Conservation (phyloP, 2,888 invertebrate genomes). For the Tetramorium bicarinatum region DNA sequence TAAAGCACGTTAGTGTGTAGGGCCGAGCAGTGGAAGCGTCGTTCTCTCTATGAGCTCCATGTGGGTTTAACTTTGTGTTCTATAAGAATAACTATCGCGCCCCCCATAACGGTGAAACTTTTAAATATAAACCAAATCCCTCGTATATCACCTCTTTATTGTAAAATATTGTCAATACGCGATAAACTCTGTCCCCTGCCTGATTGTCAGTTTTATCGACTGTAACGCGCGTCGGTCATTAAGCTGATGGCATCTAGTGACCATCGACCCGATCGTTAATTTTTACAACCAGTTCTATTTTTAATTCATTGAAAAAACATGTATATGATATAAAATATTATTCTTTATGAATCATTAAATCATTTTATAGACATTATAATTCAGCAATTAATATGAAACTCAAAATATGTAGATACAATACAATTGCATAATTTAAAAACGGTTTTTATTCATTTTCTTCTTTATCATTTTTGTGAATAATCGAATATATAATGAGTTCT, state of each 20-base stretch:
- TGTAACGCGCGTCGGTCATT: conserved; percentile 25
- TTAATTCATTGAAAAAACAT: conserved; percentile 36
- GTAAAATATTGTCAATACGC: conserved; percentile 73
- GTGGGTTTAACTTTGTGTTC: conserved; percentile 62
- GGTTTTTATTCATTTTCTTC: not conserved
- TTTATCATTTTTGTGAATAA: not conserved
- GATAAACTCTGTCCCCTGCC: conserved; percentile 58
- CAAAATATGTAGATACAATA: not conserved
- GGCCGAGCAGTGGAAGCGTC: conserved; percentile 15
- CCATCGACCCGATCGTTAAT: conserved; percentile 29
- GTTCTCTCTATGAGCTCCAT: conserved; percentile 37
- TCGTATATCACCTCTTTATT: conserved; percentile 69
- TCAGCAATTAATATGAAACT: not conserved
- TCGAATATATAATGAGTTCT: not conserved
- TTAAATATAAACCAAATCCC: conserved; percentile 72
- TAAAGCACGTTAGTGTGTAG: conserved; percentile 50
- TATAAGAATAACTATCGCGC: conserved; percentile 59
- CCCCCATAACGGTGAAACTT: conserved; percentile 66
- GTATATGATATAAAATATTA: conserved; percentile 3
- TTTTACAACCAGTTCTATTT: conserved; percentile 2
- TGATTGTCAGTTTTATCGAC: conserved; percentile 33
- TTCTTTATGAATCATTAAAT: not conserved
- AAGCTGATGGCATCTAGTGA: conserved; percentile 16
- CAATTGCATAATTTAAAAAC: not conserved
- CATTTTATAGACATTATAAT: not conserved